These are phyloP conservation scores for Cossypha dichroa DNA, from an alignment of 2,797 vertebrate species.

Conservation along the genomic window DNA sequence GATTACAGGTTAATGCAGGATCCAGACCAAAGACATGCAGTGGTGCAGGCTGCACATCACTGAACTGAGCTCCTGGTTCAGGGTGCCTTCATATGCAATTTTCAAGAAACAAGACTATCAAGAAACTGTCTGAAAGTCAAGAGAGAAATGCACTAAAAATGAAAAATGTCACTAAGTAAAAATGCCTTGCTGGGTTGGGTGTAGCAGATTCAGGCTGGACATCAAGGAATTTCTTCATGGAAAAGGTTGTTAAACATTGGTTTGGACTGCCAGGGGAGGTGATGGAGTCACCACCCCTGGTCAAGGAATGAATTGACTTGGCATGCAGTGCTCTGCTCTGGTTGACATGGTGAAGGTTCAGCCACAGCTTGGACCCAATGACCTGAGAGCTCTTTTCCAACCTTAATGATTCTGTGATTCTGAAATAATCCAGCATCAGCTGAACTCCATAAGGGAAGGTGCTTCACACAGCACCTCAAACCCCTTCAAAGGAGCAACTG, in stretches of 20 bases:
- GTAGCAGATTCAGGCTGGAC: background rate
- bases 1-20: background rate
- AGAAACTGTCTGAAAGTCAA: background rate
- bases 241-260: background rate
- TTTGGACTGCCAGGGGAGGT: background rate
- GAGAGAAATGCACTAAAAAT: background rate
- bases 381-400: background rate
- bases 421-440: background rate
- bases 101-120: background rate
- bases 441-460: background rate
- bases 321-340: background rate
- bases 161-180: background rate
- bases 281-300: background rate
- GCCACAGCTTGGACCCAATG: background rate
- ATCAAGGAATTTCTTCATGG: background rate
- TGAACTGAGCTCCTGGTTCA: background rate
- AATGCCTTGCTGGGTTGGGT: background rate
- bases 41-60: background rate
- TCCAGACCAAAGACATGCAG: background rate
- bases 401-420: background rate
- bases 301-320: rapidly evolving
- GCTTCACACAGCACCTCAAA: background rate
- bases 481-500: background rate
- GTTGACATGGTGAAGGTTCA: too few relatives aligned
- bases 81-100: background rate